phyloP scores from a whole-genome alignment of 2,113 vertebrate genomes.

The Callipepla squamata region DNA sequence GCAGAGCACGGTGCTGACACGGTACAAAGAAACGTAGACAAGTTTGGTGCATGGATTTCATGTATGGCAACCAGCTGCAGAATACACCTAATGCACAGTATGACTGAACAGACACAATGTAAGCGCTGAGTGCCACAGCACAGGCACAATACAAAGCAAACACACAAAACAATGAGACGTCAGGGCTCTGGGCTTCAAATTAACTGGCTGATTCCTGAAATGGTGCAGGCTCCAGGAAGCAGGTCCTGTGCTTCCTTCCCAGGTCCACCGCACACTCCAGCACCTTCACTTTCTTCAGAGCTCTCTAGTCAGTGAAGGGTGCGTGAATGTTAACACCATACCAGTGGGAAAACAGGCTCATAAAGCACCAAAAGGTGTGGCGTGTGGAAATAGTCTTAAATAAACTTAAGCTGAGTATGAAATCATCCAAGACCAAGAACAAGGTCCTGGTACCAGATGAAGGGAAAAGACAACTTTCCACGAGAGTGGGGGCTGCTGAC shows the following conservation, averaged over 20 bases:
- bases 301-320: not conserved
- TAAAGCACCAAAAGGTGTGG: not conserved
- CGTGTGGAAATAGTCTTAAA: not conserved
- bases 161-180: not conserved
- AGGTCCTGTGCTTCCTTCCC: not conserved
- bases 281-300: not conserved
- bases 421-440: not conserved
- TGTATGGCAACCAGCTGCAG: rapidly evolving
- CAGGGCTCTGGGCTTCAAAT: not conserved
- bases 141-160: not conserved
- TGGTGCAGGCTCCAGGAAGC: not conserved
- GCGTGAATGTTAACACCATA: not conserved
- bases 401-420: not conserved
- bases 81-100: not conserved
- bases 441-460: not conserved
- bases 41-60: not conserved
- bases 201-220: not conserved
- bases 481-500: rapidly evolving
- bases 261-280: rapidly evolving
- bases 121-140: not conserved
- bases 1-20: rapidly evolving
- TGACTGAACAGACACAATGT: rapidly evolving
- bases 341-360: not conserved
- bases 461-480: not conserved
- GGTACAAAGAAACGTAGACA: not conserved